Evolutionary conservation across 2,113 vertebrate species (phyloP).

Genomic region (Protomyctophum bolini): DNA sequence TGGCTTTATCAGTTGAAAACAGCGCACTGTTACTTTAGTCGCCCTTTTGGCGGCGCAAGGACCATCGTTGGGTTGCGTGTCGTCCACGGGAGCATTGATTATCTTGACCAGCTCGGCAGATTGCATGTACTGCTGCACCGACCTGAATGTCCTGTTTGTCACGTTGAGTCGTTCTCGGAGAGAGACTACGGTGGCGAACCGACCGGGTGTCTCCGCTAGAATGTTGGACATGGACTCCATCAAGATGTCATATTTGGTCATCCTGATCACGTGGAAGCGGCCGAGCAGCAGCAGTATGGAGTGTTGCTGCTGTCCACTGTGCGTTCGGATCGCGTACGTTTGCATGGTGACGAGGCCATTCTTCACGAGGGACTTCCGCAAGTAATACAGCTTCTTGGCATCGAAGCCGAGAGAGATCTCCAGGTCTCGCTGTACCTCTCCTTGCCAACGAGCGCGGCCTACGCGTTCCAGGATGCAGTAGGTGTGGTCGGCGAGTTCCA

Average conservation of each 20-base stretch:
- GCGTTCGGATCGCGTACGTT: slow-evolving; percentile 83
- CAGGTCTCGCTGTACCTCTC: slow-evolving; percentile 93
- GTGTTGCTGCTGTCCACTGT: slow-evolving; percentile 86
- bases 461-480: slow-evolving; percentile 94
- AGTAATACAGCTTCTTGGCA: slow-evolving; percentile 92
- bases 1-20: slow-evolving; percentile 86
- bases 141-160: slow-evolving; percentile 83
- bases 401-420: slow-evolving; percentile 85
- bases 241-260: slow-evolving; percentile 91
- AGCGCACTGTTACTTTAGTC: slow-evolving; percentile 86
- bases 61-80: slow-evolving; percentile 82
- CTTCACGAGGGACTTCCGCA: slow-evolving; percentile 86
- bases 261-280: slow-evolving; percentile 91
- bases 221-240: slow-evolving; percentile 87
- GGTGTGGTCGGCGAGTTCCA: slow-evolving; percentile 87
- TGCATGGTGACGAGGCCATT: slow-evolving; percentile 91
- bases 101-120: slow-evolving; percentile 84
- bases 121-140: slow-evolving; percentile 87
- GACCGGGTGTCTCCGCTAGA: slow-evolving; percentile 78
- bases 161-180: slow-evolving; percentile 85
- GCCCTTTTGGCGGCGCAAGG: slow-evolving; percentile 89
- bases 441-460: slow-evolving; percentile 93
- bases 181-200: slow-evolving; percentile 77
- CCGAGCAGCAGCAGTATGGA: slow-evolving; percentile 92
- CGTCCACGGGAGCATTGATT: slow-evolving; percentile 81